These are phyloP conservation scores for Trichoplusia ni DNA, from an alignment of 1,140 invertebrate genomes.

Conservation along the genomic window DNA sequence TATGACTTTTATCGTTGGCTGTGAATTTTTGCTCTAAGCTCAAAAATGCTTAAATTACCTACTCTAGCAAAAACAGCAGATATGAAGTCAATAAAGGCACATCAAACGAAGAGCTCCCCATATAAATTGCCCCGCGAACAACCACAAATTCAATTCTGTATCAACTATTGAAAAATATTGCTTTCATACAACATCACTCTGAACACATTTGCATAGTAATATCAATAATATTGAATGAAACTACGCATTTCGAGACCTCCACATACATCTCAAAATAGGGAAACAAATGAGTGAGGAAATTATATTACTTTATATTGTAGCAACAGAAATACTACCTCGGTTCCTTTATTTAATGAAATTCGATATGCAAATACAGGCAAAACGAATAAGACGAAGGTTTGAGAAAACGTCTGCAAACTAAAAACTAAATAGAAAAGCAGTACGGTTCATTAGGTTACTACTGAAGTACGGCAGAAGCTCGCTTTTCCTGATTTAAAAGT, in stretches of 20 bases:
- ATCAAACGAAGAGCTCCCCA: slow-evolving; percentile 26
- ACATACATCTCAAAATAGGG: slow-evolving; percentile 39
- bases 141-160: slow-evolving; percentile 54
- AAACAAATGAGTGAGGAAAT: slow-evolving; percentile 52
- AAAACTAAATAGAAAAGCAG: slow-evolving; percentile 44
- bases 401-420: slow-evolving; percentile 50
- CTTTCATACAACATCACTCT: slow-evolving; percentile 53
- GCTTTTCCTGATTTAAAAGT: slow-evolving; percentile 41
- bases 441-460: slow-evolving; percentile 59
- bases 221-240: slow-evolving; percentile 53
- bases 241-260: slow-evolving; percentile 40
- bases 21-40: no score
- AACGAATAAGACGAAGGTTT: slow-evolving; percentile 36
- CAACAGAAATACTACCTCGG: slow-evolving; percentile 34
- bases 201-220: slow-evolving; percentile 60
- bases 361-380: slow-evolving; percentile 54
- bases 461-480: slow-evolving; percentile 30
- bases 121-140: slow-evolving; percentile 40
- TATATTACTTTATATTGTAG: slow-evolving; percentile 39
- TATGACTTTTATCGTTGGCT: no score
- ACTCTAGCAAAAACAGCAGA: no score
- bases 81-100: slow-evolving; percentile 16
- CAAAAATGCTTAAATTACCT: no score
- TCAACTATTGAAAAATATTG: slow-evolving; percentile 58
- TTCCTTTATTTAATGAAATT: slow-evolving; percentile 18